Base-by-base conservation (phyloP, 2,113 vertebrate species). In the Fulica atra region DNA sequence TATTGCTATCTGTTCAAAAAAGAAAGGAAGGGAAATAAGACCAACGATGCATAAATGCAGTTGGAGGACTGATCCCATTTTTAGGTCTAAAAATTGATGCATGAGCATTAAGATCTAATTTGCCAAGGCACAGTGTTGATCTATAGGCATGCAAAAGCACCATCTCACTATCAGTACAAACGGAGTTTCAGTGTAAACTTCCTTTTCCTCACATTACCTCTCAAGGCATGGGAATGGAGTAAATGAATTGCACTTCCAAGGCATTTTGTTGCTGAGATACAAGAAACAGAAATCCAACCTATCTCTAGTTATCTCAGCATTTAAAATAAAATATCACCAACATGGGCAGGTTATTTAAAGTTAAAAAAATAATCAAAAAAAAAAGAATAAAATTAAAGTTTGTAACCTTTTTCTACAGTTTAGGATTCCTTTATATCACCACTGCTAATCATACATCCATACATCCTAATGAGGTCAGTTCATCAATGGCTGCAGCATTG, bases 21-120 rank as follows among this genome's bases (percentile, higher is more conserved):
- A 10, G 2, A 57, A 53, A 46, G 8, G 4, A 4, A 21, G 7
- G 14, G 60, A 60, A 53, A 60, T 8, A 51, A 6, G 26, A 54
- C 11, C 20, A 28, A 31, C 21, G 51, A n/a, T 18, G 5, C 3
- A 11, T 16, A 73, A 59, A 53, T 33, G 3, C 7, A 29, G 14
- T 31, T 6, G 4, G 19, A 51, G 1, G 11, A 44, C 5, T 13
- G 64, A 35, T 10, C 2, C 7, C 11, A 2, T 13, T 64, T 51
- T 77, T 38, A 44, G 23, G 8, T 57, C 28, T 77, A 40, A 64
- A 82, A 31, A 29, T 26, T 21, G 6, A 9, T 35, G 9, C 24
- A 24, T 78, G 25, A 53, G 3, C 10, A 2, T 31, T 60, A 76
- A 83, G 28, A 64, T n/a, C 42, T 68, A 35, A 44, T 57, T 51